Conservation (phyloP, 2,113 vertebrate species). For the Melanocharis versteri region DNA sequence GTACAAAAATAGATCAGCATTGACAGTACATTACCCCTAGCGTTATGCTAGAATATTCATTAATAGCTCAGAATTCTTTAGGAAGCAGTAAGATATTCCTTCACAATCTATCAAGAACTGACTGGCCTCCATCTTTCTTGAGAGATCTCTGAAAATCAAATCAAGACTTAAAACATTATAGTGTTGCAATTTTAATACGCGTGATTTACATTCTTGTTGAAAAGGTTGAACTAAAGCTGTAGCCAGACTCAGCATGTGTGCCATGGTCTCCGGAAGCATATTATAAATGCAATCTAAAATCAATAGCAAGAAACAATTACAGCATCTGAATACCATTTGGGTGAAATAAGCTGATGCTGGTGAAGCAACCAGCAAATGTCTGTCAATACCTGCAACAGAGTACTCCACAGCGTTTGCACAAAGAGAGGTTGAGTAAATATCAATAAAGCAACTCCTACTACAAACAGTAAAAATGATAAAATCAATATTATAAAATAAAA, state of each 20-base stretch:
- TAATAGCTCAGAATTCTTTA: neutral
- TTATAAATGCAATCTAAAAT: conserved; percentile 76
- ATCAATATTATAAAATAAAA: conserved; percentile 79
- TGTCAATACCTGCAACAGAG: conserved; percentile 72
- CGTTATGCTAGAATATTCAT: neutral
- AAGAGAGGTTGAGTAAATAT: conserved; percentile 74
- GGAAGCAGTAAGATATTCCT: neutral
- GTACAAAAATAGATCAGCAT: neutral
- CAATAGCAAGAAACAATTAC: conserved; percentile 77
- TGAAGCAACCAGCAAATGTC: conserved; percentile 54
- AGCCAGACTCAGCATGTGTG: conserved; percentile 30
- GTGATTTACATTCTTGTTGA: neutral
- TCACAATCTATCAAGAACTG: neutral
- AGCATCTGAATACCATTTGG: conserved; percentile 78
- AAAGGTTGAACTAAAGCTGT: neutral
- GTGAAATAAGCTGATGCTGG: conserved; percentile 67
- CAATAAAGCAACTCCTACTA: conserved; percentile 69
- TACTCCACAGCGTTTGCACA: conserved; percentile 63
- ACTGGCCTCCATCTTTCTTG: neutral
- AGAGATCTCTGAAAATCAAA: neutral
- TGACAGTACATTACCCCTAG: neutral
- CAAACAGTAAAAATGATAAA: conserved; percentile 79
- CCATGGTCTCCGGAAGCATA: conserved; percentile 60
- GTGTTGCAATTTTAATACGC: neutral
- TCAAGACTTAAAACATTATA: neutral